A percentile compares a stretch with the other conserved stretches of the same genome.
Conservation (phyloP, 2,797 vertebrate genomes). For the Gallinago nigripennis region DNA sequence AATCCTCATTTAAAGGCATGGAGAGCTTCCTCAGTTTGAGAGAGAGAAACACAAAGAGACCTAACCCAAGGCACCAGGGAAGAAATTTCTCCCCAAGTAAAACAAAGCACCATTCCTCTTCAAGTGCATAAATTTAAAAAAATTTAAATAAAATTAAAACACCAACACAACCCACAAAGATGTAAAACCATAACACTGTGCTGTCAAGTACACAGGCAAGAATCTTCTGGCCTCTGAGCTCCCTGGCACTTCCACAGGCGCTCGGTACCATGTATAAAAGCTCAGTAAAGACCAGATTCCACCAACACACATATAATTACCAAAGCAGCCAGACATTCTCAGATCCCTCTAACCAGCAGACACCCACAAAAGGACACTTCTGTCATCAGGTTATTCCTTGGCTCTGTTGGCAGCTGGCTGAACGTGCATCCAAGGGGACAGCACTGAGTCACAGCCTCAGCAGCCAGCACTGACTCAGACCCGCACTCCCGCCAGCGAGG, state of each 20-base stretch:
- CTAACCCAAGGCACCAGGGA: background rate
- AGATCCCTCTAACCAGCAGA: background rate
- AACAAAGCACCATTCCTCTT: background rate
- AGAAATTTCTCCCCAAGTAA: background rate
- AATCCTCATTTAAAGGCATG: background rate
- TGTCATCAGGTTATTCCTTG: background rate
- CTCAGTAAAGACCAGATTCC: background rate
- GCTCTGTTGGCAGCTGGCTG: background rate
- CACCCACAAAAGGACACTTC: background rate
- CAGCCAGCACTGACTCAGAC: background rate
- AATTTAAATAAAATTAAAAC: background rate
- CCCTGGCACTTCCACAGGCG: background rate
- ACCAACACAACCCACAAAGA: background rate
- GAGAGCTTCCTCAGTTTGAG: background rate
- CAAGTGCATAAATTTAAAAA: background rate
- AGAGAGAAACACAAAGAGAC: background rate
- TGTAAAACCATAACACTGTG: rapidly evolving
- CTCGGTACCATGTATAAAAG: background rate
- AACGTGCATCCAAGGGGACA: background rate
- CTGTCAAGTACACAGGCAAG: background rate
- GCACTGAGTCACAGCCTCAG: conserved; percentile 28
- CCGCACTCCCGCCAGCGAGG: rapidly evolving
- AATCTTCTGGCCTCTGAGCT: background rate
- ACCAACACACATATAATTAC: background rate
- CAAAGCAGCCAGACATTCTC: rapidly evolving